phyloP scores from a whole-genome alignment of 2,797 vertebrate species.

The Leucoraja ocellata region DNA sequence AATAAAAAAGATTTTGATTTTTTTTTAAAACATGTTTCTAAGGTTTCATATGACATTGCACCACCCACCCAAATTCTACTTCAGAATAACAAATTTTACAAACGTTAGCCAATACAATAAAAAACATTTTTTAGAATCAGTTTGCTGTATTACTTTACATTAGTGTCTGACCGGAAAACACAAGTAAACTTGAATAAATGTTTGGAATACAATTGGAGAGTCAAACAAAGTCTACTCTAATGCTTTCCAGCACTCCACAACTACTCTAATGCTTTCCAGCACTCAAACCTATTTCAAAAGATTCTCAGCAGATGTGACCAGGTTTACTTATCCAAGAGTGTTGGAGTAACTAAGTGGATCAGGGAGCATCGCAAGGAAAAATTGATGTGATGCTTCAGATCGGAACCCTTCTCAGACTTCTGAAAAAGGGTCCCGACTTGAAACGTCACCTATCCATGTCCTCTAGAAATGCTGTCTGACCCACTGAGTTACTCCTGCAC shows the following conservation, averaged over 20 bases:
- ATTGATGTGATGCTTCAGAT: no score
- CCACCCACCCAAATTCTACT: neutral
- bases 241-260: neutral
- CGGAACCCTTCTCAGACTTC: no score
- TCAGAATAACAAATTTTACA: neutral
- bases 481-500: no score
- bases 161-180: neutral
- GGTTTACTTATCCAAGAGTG: neutral
- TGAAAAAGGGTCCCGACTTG: no score
- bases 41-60: neutral
- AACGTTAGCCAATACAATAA: no score
- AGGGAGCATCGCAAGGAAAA: no score
- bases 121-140: neutral
- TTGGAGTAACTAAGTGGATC: no score
- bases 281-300: neutral
- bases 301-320: neutral
- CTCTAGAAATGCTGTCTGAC: no score
- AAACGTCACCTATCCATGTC: no score
- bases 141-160: neutral
- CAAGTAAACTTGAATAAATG: neutral
- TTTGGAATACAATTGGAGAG: neutral
- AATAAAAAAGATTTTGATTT: no score
- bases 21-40: neutral
- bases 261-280: neutral
- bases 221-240: neutral